Conservation (phyloP, 2,113 vertebrate genomes). For the Junco hyemalis region DNA sequence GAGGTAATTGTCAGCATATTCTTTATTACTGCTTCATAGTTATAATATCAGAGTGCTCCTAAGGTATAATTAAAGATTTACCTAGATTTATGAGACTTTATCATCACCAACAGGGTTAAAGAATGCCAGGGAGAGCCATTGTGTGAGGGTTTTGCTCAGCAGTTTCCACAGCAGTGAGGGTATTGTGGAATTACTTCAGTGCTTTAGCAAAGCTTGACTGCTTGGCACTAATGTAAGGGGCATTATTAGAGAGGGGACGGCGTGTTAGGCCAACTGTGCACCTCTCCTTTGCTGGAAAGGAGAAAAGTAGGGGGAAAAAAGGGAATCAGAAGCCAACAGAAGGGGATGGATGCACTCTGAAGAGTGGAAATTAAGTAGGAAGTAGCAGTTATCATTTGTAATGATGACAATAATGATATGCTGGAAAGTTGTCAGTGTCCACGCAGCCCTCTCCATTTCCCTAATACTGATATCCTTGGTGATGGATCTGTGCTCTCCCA, state of each 20-base stretch:
- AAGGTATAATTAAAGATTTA: conserved; percentile 77
- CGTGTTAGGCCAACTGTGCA: neutral
- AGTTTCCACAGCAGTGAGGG: conserved; percentile 66
- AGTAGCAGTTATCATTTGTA: neutral
- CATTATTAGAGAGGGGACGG: conserved; percentile 63
- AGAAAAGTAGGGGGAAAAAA: neutral
- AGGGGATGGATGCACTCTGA: neutral
- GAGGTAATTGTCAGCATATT: conserved; percentile 68
- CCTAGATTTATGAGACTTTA: conserved; percentile 78
- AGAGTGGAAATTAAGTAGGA: neutral
- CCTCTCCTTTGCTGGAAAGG: neutral
- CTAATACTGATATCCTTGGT: neutral
- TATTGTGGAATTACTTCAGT: conserved; percentile 68
- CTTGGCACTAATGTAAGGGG: conserved; percentile 43
- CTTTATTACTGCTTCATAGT: conserved; percentile 72
- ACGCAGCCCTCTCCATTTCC: neutral
- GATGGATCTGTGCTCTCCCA: neutral
- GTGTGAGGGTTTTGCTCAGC: conserved; percentile 72
- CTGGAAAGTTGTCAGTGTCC: neutral
- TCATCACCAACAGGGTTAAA: conserved; percentile 75
- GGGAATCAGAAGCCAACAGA: neutral
- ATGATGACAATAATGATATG: neutral
- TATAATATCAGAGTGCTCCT: conserved; percentile 63
- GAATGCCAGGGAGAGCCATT: conserved; percentile 75
- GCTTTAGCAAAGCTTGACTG: conserved; percentile 52